Conservation (phyloP, 2,113 vertebrate genomes). For the Dermatemys mawii region DNA sequence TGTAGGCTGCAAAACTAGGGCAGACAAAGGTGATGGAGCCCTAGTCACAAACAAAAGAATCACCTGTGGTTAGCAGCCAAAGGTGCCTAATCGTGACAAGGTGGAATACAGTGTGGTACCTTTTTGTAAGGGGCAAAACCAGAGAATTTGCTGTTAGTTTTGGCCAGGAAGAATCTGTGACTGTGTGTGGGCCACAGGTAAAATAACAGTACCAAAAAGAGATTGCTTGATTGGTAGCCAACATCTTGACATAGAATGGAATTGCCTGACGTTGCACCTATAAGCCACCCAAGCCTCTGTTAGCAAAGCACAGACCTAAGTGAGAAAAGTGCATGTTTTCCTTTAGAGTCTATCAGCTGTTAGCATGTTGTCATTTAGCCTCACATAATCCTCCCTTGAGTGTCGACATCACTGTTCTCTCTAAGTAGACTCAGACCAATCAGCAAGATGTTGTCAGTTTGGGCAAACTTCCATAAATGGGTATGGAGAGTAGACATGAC, state of each 20-base stretch:
- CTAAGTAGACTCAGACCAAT: constrained; percentile 13
- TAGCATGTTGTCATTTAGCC: neutral
- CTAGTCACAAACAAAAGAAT: neutral
- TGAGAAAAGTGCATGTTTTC: neutral
- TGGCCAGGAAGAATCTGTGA: neutral
- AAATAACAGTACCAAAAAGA: neutral
- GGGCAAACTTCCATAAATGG: constrained; percentile 51
- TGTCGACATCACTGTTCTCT: neutral
- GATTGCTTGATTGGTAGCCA: neutral
- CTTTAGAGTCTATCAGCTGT: neutral
- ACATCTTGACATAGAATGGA: neutral
- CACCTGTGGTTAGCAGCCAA: neutral
- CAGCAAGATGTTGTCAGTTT: constrained; percentile 45
- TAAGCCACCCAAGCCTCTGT: neutral
- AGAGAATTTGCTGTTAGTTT: neutral
- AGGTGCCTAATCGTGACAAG: neutral
- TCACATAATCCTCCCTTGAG: neutral
- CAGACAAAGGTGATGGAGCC: neutral
- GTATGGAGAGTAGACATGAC: constrained; percentile 50
- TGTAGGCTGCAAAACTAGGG: neutral
- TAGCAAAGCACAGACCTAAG: neutral
- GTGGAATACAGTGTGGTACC: neutral
- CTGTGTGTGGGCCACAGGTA: constrained; percentile 21
- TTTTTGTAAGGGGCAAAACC: neutral
- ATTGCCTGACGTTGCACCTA: neutral